A percentile compares a stretch with the other conserved stretches of the same genome.
phyloP scores from a whole-genome alignment of 2,113 vertebrate species.

The Pipa parva region DNA sequence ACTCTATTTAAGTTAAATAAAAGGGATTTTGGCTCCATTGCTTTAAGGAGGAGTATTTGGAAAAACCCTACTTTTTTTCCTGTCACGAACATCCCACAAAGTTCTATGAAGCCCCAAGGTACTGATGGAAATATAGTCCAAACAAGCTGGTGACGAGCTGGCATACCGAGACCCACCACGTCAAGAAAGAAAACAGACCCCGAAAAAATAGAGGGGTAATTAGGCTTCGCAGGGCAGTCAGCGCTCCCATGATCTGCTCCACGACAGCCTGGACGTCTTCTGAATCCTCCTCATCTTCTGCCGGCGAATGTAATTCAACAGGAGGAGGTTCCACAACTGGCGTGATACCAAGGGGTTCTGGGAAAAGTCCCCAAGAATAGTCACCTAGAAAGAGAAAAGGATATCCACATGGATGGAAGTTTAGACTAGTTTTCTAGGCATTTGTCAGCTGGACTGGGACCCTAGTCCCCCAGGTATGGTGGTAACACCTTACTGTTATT shows the following conservation, averaged over 20 bases:
- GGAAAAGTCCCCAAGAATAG: slow-evolving; percentile 77
- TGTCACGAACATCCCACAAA: background rate
- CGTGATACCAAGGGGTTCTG: slow-evolving; percentile 44
- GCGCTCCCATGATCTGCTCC: slow-evolving; percentile 63
- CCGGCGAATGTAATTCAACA: background rate
- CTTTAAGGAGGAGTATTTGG: too few species aligned
- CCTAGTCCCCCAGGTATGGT: too few species aligned
- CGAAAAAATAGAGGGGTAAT: slow-evolving; percentile 78
- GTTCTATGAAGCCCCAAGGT: slow-evolving; percentile 72
- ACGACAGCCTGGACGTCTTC: slow-evolving; percentile 71
- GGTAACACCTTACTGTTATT: too few species aligned
- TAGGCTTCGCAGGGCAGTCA: slow-evolving; percentile 62
- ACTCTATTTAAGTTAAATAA: too few species aligned
- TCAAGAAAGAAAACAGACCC: slow-evolving; percentile 82
- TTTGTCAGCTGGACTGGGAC: too few species aligned
- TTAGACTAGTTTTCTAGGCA: too few species aligned
- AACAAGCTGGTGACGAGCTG: slow-evolving; percentile 88
- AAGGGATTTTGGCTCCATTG: too few species aligned
- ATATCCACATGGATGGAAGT: too few species aligned
- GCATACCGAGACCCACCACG: slow-evolving; percentile 91
- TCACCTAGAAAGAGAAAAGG: slow-evolving; percentile 63
- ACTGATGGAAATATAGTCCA: slow-evolving; percentile 92
- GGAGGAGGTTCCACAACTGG: background rate
- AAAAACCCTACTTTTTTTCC: background rate
- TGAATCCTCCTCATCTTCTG: slow-evolving; percentile 54